Conservation (phyloP, 2,797 vertebrate genomes). For the Ptychadena robeensis region DNA sequence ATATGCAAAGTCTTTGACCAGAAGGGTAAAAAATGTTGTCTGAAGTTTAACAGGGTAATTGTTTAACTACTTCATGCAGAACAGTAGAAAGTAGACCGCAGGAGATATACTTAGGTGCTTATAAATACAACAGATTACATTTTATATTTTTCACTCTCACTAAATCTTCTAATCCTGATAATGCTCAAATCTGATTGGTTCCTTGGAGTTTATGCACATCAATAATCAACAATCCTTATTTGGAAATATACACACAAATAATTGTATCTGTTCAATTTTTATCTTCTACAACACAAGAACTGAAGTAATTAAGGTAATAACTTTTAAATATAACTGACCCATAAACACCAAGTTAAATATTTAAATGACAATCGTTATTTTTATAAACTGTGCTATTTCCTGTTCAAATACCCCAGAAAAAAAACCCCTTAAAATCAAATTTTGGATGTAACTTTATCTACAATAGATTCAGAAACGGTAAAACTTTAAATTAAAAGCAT, state of each 20-base stretch:
- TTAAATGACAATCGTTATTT: neutral
- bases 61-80: neutral
- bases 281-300: no score
- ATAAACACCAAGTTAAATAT: neutral
- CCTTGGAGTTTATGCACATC: no score
- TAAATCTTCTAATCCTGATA: neutral
- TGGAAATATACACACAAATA: neutral
- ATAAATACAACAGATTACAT: neutral
- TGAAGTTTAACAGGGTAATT: neutral
- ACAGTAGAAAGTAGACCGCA: neutral
- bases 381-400: neutral
- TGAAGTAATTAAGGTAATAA: no score
- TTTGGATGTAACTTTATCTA: no score
- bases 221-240: no score
- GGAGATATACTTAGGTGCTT: no score
- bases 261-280: neutral
- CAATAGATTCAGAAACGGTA: rapidly evolving
- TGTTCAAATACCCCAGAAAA: neutral
- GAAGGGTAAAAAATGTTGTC: no score
- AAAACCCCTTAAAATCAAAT: neutral
- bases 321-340: neutral
- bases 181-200: neutral
- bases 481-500: no score
- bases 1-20: no score
- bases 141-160: neutral